These are phyloP conservation scores for Peromyscus maniculatus DNA, from an alignment of 2,113 vertebrate genomes.

Conservation along the genomic window DNA sequence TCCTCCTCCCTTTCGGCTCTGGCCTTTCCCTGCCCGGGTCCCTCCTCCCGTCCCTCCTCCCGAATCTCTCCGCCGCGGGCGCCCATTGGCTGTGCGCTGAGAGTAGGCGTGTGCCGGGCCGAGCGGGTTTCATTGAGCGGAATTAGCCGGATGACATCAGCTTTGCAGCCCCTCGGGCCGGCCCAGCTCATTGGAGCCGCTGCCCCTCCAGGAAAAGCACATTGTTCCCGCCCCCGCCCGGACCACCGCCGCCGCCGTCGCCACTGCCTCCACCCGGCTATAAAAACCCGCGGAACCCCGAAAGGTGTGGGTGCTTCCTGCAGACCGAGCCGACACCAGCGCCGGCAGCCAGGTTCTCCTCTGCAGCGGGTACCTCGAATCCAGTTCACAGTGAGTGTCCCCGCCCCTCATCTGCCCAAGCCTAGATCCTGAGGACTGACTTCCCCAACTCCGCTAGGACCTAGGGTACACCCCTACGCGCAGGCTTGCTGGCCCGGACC, in stretches of 20 bases:
- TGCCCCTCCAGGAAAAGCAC: conserved; percentile 86
- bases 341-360: background rate
- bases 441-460: background rate
- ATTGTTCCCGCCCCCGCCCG: conserved; percentile 88
- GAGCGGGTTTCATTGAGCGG: conserved; percentile 88
- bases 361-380: background rate
- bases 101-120: conserved; percentile 85
- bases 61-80: background rate
- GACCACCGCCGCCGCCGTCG: conserved; percentile 78
- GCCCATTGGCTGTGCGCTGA: conserved; percentile 84
- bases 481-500: background rate
- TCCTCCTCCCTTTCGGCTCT: background rate
- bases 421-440: background rate
- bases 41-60: conserved; percentile 43
- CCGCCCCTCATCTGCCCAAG: conserved; percentile 22
- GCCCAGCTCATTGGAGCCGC: conserved; percentile 90
- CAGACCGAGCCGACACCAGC: conserved; percentile 54
- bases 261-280: conserved; percentile 83
- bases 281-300: conserved; percentile 88
- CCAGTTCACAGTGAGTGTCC: conserved; percentile 79
- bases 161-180: conserved; percentile 79
- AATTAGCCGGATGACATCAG: conserved; percentile 92
- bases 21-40: background rate
- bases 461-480: background rate
- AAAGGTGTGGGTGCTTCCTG: conserved; percentile 88